phyloP scores from a whole-genome alignment of 1,140 invertebrate genomes.

The Drosophila tsacasi region DNA sequence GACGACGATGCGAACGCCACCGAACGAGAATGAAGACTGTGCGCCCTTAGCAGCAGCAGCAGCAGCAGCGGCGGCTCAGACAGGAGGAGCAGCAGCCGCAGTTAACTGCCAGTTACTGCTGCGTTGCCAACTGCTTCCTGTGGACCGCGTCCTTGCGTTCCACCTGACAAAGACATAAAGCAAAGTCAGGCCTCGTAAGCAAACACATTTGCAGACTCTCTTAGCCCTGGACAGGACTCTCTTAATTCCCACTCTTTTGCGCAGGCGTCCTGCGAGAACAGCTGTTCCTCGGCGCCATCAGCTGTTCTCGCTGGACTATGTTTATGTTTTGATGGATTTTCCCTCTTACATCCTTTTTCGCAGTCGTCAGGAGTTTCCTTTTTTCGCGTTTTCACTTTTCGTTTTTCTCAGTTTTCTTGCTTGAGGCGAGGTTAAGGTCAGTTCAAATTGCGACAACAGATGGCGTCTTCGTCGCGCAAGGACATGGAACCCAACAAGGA shows the following conservation, averaged over 20 bases:
- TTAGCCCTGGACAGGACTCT: conserved; percentile 18
- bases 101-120: conserved; percentile 35
- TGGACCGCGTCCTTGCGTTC: conserved; percentile 9
- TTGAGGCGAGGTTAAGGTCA: conserved; percentile 70
- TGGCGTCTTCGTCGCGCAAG: conserved; percentile 51
- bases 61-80: conserved; percentile 5
- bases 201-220: conserved; percentile 41
- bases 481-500: conserved; percentile 7
- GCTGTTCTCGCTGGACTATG: conserved; percentile 48
- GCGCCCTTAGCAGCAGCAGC: conserved; percentile 27
- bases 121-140: conserved; percentile 45
- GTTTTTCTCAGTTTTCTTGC: conserved; percentile 8
- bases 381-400: not conserved
- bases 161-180: conserved; percentile 30
- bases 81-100: conserved; percentile 35
- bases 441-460: conserved; percentile 63
- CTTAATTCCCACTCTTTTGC: conserved; percentile 35
- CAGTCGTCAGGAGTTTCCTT: conserved; percentile 5
- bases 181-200: conserved; percentile 30
- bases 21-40: conserved; percentile 58
- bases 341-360: conserved; percentile 18
- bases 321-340: conserved; percentile 62
- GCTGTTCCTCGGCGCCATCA: conserved; percentile 45
- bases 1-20: conserved; percentile 50
- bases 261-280: conserved; percentile 59